These are phyloP conservation scores for Mus spretus DNA, from an alignment of 2,797 vertebrate species.

Conservation along the genomic window DNA sequence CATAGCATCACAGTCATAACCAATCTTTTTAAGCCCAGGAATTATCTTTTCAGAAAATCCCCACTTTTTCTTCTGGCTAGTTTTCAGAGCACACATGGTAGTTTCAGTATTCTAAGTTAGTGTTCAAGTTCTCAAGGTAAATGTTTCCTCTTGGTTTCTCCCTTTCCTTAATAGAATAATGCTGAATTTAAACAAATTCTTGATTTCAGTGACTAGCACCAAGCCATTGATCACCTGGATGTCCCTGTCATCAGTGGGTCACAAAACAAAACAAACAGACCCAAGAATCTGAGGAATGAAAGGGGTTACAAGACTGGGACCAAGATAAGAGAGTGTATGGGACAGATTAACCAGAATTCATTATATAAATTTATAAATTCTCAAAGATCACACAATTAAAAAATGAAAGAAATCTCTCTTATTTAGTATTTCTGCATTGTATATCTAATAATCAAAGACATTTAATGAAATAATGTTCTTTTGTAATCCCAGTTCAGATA, in stretches of 20 bases:
- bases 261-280: neutral
- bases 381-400: too few relatives aligned
- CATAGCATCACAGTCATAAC: neutral
- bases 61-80: neutral
- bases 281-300: neutral
- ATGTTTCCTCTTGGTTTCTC: neutral
- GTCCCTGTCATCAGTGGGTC: neutral
- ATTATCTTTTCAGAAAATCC: neutral
- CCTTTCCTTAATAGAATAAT: neutral
- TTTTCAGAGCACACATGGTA: neutral
- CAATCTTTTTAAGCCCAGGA: neutral
- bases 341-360: too few relatives aligned
- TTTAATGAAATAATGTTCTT: neutral
- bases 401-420: neutral
- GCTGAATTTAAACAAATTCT: neutral
- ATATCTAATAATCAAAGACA: neutral
- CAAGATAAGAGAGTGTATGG: neutral
- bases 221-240: neutral
- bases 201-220: neutral
- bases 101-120: constrained; percentile 34
- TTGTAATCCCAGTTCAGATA: neutral
- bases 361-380: too few relatives aligned
- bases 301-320: neutral
- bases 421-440: neutral
- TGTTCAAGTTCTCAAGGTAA: constrained; percentile 9